These are phyloP conservation scores for Montipora capitata DNA, from an alignment of 92 coral and sea anemone species.

Conservation along the genomic window DNA sequence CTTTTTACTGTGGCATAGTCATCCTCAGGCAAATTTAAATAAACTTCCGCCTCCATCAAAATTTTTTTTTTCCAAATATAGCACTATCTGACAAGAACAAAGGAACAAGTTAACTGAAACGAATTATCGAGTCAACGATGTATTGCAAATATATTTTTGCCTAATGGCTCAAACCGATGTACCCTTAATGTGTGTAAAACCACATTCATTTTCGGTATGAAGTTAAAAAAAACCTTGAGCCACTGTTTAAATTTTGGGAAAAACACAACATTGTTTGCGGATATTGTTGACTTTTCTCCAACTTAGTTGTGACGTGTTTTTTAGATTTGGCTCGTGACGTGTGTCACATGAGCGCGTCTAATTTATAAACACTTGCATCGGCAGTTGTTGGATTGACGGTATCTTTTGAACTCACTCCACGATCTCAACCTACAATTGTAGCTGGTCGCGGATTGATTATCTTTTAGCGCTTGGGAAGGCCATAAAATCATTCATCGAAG, in stretches of 20 bases:
- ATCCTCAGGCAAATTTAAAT: background rate
- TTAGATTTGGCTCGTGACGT: slow-evolving; percentile 1
- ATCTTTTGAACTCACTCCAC: too few species aligned
- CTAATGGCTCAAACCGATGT: background rate
- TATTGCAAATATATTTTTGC: background rate
- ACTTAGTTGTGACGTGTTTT: slow-evolving; percentile 11
- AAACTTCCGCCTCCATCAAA: slow-evolving; percentile 6
- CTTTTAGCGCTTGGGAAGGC: too few species aligned
- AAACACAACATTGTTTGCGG: background rate
- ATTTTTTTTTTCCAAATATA: background rate
- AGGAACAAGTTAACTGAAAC: slow-evolving; percentile 11
- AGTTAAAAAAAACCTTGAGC: too few species aligned
- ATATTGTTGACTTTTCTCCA: slow-evolving; percentile 5
- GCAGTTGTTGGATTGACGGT: background rate
- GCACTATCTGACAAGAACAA: background rate
- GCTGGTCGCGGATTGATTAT: too few species aligned
- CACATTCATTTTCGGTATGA: background rate
- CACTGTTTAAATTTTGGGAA: too few species aligned
- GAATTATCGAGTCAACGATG: background rate
- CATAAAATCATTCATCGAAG: background rate
- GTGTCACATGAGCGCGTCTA: slow-evolving; percentile 13
- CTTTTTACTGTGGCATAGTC: too few species aligned
- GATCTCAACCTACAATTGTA: too few species aligned
- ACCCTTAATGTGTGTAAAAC: background rate
- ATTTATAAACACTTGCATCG: background rate